Percentiles rank a stretch among this genome's conserved stretches.
Evolutionary conservation across 2,113 vertebrate genomes (phyloP).

Genomic region (Felis catus): DNA sequence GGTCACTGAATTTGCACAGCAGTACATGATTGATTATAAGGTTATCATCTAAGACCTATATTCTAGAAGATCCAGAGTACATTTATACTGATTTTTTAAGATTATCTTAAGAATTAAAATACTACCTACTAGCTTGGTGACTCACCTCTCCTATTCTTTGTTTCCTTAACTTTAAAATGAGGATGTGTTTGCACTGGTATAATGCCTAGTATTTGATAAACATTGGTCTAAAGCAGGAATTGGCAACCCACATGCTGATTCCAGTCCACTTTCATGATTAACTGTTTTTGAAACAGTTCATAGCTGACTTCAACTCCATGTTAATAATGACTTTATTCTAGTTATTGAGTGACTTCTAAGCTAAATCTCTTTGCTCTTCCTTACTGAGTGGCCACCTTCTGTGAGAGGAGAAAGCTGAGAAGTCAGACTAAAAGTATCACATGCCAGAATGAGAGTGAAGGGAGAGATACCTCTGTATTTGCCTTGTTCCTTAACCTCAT

Average conservation of each 20-base stretch:
- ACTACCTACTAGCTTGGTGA: not conserved
- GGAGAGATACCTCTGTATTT: not conserved
- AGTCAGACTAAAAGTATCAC: not conserved
- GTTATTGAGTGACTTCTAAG: not conserved
- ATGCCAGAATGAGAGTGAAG: not conserved
- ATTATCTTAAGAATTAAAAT: conserved; percentile 1
- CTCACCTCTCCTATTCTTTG: not conserved
- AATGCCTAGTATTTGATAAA: not conserved
- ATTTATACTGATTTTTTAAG: not conserved
- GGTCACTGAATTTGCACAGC: not conserved
- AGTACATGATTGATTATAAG: not conserved
- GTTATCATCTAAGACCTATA: not conserved
- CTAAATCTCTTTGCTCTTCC: not conserved
- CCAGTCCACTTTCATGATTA: not conserved
- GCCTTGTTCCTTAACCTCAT: not conserved
- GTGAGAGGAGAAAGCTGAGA: not conserved
- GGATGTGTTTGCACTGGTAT: not conserved
- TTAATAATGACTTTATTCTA: not conserved
- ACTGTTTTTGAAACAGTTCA: not conserved
- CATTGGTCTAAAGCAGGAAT: not conserved
- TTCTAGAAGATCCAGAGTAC: not conserved
- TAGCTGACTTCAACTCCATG: not conserved
- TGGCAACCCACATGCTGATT: not conserved
- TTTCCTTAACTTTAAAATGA: conserved; percentile 33
- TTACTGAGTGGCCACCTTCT: not conserved